phyloP scores from a whole-genome alignment of 2,888 invertebrate species.

The Monochamus alternatus region DNA sequence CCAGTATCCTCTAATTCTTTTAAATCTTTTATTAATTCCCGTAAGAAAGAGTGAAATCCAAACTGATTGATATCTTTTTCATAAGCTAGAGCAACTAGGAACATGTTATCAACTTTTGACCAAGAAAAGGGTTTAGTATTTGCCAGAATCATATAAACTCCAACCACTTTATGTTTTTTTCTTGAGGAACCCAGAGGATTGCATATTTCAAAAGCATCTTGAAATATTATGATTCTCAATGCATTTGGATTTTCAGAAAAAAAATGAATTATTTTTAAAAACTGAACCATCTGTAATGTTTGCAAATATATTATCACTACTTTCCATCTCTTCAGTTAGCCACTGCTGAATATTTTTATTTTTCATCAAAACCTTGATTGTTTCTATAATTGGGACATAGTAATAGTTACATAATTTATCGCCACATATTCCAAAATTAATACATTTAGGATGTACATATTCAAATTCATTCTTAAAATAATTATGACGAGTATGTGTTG shows the following conservation, averaged over 20 bases:
- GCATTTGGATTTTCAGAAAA: not conserved
- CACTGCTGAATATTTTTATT: not conserved
- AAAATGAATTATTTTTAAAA: constrained; percentile 4
- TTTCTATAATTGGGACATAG: constrained; percentile 3
- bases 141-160: constrained; percentile 57
- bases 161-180: constrained; percentile 59
- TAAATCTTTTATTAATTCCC: constrained; percentile 53
- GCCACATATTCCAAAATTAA: not conserved
- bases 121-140: constrained; percentile 56
- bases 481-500: not conserved
- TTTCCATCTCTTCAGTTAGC: not conserved
- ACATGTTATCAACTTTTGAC: constrained; percentile 55
- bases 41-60: constrained; percentile 53
- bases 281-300: not conserved
- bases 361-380: not conserved
- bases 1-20: constrained; percentile 54
- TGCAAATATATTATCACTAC: not conserved
- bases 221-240: constrained; percentile 53
- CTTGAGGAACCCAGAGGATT: constrained; percentile 60
- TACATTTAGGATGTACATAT: not conserved
- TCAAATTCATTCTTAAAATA: constrained; percentile 7
- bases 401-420: not conserved
- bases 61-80: constrained; percentile 56
- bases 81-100: constrained; percentile 58
- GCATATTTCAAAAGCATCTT: constrained; percentile 60